These are phyloP conservation scores for Euspilapteryx auroguttella DNA, from an alignment of 2,888 invertebrate species.

Conservation along the genomic window DNA sequence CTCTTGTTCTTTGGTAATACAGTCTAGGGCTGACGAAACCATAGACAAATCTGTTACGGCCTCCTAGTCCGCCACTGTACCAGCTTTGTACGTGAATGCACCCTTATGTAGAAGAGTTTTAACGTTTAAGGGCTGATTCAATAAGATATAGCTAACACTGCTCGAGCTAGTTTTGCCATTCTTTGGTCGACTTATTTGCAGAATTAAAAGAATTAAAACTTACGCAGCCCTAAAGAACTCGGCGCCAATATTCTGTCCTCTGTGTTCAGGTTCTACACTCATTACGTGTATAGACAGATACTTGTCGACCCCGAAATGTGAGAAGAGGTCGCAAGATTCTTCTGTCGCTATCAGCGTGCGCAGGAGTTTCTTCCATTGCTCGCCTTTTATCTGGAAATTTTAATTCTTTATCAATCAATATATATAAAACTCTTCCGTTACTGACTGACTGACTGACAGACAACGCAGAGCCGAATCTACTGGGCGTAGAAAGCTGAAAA, in stretches of 20 bases:
- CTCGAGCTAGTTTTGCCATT: neutral
- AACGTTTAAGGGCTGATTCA: too few species aligned
- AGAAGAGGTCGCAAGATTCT: conserved; percentile 24
- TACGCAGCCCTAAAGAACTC: conserved; percentile 33
- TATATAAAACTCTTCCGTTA: too few species aligned
- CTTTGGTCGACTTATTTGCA: neutral
- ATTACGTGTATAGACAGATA: conserved; percentile 40
- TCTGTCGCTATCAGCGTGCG: conserved; percentile 22
- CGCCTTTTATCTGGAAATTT: conserved; percentile 28
- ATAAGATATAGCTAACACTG: neutral
- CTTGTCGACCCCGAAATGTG: conserved; percentile 24
- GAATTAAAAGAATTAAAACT: neutral
- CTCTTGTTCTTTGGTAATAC: too few species aligned
- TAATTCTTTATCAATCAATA: too few species aligned
- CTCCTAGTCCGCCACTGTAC: too few species aligned
- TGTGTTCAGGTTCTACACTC: conserved; percentile 26
- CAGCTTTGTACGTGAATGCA: too few species aligned
- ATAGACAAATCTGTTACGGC: too few species aligned
- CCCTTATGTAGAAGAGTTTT: too few species aligned
- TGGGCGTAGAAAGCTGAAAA: too few species aligned
- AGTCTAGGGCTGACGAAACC: too few species aligned
- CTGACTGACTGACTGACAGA: conserved; percentile 1
- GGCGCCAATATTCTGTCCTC: conserved; percentile 47
- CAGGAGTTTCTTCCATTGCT: conserved; percentile 29
- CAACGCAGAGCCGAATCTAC: too few species aligned